Conservation (phyloP, 2,888 invertebrate species). For the Nineta flava region DNA sequence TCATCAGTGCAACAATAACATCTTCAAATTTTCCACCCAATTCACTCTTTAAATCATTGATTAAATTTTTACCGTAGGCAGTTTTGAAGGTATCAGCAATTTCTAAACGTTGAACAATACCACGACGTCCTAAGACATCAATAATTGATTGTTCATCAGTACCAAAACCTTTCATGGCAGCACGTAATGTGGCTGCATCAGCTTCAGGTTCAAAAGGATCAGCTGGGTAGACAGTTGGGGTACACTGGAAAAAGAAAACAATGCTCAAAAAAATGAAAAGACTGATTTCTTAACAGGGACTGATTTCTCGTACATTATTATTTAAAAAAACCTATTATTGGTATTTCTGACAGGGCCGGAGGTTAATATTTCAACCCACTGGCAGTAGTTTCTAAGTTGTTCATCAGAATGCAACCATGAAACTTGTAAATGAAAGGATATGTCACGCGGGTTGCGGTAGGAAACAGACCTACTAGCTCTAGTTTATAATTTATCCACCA, state of each 20-base stretch:
- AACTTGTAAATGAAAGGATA: no score
- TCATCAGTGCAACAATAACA: conserved; percentile 80
- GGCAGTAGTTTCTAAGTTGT: no score
- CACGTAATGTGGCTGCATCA: conserved; percentile 69
- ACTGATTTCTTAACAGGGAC: no score
- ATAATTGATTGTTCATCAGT: conserved; percentile 87
- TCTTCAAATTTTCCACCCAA: conserved; percentile 80
- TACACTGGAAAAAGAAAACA: conserved; percentile 41
- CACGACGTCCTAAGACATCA: conserved; percentile 73
- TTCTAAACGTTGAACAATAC: conserved; percentile 79
- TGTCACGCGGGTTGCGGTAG: no score
- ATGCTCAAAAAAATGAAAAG: no score
- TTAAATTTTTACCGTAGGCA: conserved; percentile 68
- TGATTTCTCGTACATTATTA: no score
- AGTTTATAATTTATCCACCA: no score
- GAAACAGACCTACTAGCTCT: no score
- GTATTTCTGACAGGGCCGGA: no score
- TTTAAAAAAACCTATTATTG: no score
- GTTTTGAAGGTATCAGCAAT: conserved; percentile 86
- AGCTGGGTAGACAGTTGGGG: conserved; percentile 75
- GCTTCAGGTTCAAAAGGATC: conserved; percentile 73
- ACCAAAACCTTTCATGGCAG: conserved; percentile 88
- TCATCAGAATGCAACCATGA: no score
- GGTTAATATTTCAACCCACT: no score
- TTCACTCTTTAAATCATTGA: conserved; percentile 77